Conservation (phyloP, 2,797 vertebrate genomes). For the Balearica regulorum region DNA sequence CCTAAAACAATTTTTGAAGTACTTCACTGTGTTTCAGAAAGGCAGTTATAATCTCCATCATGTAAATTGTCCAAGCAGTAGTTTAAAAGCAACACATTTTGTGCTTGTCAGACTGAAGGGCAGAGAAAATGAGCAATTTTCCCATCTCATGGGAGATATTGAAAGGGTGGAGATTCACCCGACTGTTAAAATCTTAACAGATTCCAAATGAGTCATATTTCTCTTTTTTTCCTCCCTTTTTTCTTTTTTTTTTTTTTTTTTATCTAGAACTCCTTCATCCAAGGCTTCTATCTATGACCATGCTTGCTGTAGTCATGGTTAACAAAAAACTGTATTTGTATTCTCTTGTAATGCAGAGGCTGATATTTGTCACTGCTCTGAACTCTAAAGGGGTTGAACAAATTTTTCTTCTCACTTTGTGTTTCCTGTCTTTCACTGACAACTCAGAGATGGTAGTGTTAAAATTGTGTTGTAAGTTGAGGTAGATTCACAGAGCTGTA, state of each 20-base stretch:
- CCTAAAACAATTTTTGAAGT: not conserved
- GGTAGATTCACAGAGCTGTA: not conserved
- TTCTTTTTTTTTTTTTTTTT: too few relatives aligned
- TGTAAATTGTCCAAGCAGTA: slow-evolving; percentile 2
- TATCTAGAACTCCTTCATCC: not conserved
- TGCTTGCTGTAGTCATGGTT: not conserved
- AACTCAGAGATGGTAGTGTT: not conserved
- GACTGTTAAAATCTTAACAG: not conserved
- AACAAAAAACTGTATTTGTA: not conserved
- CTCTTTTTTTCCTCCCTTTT: rapidly evolving
- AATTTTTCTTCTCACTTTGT: not conserved
- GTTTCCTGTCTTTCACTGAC: not conserved
- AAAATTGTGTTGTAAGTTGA: not conserved
- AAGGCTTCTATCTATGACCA: not conserved
- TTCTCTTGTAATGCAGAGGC: not conserved
- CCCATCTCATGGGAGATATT: not conserved
- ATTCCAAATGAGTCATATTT: not conserved
- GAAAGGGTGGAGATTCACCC: not conserved
- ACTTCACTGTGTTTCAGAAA: not conserved
- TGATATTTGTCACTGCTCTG: not conserved
- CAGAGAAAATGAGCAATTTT: slow-evolving; percentile 16
- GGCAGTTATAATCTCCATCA: not conserved
- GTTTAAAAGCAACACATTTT: not conserved
- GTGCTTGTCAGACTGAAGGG: slow-evolving; percentile 7
- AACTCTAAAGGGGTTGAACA: not conserved